These are phyloP conservation scores for Andricus quercusramuli DNA, from an alignment of 2,888 invertebrate species.

Conservation along the genomic window DNA sequence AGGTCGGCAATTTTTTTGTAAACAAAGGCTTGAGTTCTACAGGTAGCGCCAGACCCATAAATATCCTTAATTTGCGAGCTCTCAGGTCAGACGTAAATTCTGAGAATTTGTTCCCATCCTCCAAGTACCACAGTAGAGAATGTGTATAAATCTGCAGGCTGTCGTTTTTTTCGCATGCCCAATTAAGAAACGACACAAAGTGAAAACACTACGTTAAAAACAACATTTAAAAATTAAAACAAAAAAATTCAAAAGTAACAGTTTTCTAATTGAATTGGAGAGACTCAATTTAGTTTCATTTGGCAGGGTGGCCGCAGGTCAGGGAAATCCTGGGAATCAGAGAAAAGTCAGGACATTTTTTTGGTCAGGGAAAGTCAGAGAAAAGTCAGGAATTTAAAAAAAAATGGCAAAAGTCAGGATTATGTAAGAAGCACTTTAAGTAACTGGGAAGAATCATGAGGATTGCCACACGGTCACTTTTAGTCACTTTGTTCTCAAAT, in stretches of 20 bases:
- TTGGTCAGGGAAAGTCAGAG: no score
- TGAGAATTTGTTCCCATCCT: conserved; percentile 61
- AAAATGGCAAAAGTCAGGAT: no score
- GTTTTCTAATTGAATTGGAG: not conserved
- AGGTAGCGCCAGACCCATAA: conserved; percentile 74
- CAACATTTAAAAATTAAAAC: not conserved
- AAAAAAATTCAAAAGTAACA: not conserved
- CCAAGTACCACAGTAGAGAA: conserved; percentile 6
- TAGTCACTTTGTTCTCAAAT: no score
- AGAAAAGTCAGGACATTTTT: no score
- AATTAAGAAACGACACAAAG: conserved; percentile 4
- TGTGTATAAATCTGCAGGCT: conserved; percentile 2
- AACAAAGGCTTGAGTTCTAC: conserved; percentile 69
- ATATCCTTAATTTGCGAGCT: conserved; percentile 69
- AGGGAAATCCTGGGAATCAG: no score
- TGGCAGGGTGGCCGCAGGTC: no score
- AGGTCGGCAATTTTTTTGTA: conserved; percentile 53
- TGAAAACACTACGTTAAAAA: not conserved
- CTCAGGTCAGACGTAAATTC: conserved; percentile 71
- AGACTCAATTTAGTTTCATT: not conserved
- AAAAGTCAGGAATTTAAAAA: no score
- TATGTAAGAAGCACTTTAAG: no score
- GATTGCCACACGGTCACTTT: no score
- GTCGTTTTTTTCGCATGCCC: not conserved
- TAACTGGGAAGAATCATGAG: no score